These are phyloP conservation scores for Agrilus mali DNA, from an alignment of 2,888 invertebrate genomes.

Conservation along the genomic window DNA sequence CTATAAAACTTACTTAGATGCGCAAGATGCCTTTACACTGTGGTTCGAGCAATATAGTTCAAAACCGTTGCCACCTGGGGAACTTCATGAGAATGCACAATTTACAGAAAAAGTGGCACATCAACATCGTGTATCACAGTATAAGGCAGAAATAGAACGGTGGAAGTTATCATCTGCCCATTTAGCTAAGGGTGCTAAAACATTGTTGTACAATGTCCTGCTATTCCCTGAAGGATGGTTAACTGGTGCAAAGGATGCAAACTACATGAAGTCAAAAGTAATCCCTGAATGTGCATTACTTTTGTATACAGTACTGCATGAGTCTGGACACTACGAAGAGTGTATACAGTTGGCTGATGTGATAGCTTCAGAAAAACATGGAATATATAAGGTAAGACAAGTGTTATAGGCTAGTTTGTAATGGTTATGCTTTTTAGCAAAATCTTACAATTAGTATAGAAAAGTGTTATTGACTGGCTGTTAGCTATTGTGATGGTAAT, in stretches of 20 bases:
- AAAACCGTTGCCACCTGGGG: conserved; percentile 58
- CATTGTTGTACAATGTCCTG: conserved; percentile 72
- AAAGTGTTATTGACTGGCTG: neutral
- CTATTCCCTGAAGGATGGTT: conserved; percentile 89
- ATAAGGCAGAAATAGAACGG: conserved; percentile 63
- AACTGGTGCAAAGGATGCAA: conserved; percentile 47
- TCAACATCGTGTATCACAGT: conserved; percentile 72
- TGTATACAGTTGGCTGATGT: conserved; percentile 69
- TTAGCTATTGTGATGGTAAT: neutral
- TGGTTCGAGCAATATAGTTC: conserved; percentile 78
- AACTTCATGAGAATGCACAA: conserved; percentile 44
- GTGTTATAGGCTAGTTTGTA: too few relatives aligned
- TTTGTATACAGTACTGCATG: conserved; percentile 65
- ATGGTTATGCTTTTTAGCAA: neutral
- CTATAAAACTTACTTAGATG: conserved; percentile 76
- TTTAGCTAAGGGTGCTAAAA: conserved; percentile 50
- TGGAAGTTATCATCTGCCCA: conserved; percentile 59
- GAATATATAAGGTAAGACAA: conserved; percentile 58
- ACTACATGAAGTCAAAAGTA: conserved; percentile 61
- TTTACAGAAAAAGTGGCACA: conserved; percentile 82
- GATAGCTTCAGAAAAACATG: conserved; percentile 64
- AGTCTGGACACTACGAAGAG: conserved; percentile 61
- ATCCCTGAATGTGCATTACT: conserved; percentile 74
- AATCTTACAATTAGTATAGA: too few relatives aligned
- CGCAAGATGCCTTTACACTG: conserved; percentile 75